phyloP scores from a whole-genome alignment of 2,797 vertebrate species.

The Urocyon cinereoargenteus region DNA sequence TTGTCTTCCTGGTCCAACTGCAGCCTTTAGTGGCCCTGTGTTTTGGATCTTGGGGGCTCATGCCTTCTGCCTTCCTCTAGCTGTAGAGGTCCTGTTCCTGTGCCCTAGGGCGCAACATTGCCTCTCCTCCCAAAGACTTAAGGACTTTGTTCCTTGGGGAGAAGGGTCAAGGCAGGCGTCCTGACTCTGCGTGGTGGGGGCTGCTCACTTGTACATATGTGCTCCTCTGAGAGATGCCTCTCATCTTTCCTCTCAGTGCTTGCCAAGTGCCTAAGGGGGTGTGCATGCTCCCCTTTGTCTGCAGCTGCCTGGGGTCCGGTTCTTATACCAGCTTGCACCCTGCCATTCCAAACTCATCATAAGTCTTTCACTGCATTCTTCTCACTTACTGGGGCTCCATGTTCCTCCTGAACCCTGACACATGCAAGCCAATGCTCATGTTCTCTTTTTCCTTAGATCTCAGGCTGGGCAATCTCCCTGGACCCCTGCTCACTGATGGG shows the following conservation, averaged over 20 bases:
- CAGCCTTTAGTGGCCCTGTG: not conserved
- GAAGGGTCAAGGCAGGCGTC: not conserved
- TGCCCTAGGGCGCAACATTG: not conserved
- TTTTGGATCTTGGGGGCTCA: not conserved
- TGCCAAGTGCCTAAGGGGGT: not conserved
- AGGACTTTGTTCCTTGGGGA: not conserved
- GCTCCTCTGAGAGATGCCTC: not conserved
- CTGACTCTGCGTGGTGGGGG: not conserved
- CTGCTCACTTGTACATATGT: not conserved
- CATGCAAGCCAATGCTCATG: fast-evolving
- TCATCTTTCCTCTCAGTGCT: not conserved
- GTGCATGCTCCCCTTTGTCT: not conserved
- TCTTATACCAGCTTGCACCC: not conserved
- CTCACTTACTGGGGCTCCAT: not conserved
- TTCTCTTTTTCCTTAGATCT: not conserved
- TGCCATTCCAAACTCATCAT: not conserved
- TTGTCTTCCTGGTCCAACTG: not conserved
- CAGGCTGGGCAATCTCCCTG: not conserved
- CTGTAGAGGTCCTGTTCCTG: not conserved
- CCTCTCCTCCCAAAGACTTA: not conserved
- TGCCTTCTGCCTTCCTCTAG: not conserved
- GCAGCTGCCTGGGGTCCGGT: not conserved
- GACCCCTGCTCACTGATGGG: not conserved
- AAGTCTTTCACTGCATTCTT: not conserved
- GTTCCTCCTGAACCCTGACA: not conserved